These are phyloP conservation scores for Petrophora chlorosata DNA, from an alignment of 2,888 invertebrate genomes.

Conservation along the genomic window DNA sequence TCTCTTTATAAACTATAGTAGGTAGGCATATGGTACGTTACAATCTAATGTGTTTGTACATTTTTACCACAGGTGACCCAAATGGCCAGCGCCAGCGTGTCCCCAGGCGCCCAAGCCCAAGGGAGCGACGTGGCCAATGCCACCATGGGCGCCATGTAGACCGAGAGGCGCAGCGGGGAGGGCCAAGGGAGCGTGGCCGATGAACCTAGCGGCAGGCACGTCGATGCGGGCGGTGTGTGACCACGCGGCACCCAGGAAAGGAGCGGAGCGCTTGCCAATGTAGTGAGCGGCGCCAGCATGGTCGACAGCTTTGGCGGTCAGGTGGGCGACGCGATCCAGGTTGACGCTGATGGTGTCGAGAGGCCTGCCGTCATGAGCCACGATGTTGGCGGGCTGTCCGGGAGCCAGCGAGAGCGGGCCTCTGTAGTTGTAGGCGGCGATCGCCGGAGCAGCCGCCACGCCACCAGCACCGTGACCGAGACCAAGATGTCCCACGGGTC, in stretches of 20 bases:
- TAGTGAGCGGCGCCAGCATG: constrained; percentile 53
- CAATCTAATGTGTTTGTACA: constrained; percentile 40
- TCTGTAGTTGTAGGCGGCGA: constrained; percentile 69
- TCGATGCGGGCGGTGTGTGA: constrained; percentile 55
- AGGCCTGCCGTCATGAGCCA: constrained; percentile 75
- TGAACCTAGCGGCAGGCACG: constrained; percentile 47
- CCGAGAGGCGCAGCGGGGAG: constrained; percentile 46
- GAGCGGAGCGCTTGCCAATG: constrained; percentile 69
- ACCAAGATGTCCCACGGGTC: constrained; percentile 39
- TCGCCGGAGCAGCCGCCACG: constrained; percentile 52
- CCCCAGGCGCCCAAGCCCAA: constrained; percentile 45
- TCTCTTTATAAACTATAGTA: constrained; percentile 73
- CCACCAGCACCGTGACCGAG: constrained; percentile 36
- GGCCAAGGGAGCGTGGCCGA: constrained; percentile 46
- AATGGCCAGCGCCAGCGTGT: constrained; percentile 38
- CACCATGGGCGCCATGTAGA: constrained; percentile 32
- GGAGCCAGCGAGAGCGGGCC: constrained; percentile 64
- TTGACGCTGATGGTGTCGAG: constrained; percentile 77
- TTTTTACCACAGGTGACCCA: constrained; percentile 57
- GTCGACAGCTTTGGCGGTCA: constrained; percentile 67
- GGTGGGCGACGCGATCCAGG: constrained; percentile 71
- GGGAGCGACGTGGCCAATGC: constrained; percentile 42
- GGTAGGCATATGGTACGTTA: constrained; percentile 44
- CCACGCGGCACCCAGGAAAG: constrained; percentile 54
- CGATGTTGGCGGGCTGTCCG: constrained; percentile 70